phyloP scores from a whole-genome alignment of 1,140 invertebrate genomes.

The Paralvinella palmiformis region DNA sequence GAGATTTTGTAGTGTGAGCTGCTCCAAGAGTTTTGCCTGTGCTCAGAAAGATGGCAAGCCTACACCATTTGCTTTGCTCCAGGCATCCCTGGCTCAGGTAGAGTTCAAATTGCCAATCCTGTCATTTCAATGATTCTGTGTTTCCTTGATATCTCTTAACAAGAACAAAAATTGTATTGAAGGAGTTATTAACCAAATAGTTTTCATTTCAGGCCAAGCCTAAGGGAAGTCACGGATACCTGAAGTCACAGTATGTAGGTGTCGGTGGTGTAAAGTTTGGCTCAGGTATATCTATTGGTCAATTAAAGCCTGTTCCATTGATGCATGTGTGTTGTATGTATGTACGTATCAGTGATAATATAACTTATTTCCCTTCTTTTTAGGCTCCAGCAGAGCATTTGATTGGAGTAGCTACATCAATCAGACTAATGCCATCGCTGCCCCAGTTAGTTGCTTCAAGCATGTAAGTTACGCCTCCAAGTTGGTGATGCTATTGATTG shows the following conservation, averaged over 20 bases:
- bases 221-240: neutral
- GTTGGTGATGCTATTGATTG: no score
- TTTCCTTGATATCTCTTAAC: neutral
- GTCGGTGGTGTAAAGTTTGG: no score
- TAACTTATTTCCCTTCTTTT: neutral
- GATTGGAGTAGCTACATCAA: constrained; percentile 16
- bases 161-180: constrained; percentile 1
- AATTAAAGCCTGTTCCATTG: neutral
- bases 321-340: neutral
- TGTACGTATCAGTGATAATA: neutral
- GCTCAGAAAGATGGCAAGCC: constrained; percentile 7
- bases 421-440: constrained; percentile 1
- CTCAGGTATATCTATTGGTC: no score
- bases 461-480: constrained; percentile 18
- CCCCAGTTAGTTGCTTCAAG: constrained; percentile 16
- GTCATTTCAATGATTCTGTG: neutral
- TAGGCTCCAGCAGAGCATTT: constrained; percentile 9
- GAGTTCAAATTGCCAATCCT: neutral
- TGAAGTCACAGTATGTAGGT: neutral
- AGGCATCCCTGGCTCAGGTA: neutral
- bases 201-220: neutral
- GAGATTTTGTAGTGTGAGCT: constrained; percentile 13
- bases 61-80: neutral
- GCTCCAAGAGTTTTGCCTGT: constrained; percentile 5
- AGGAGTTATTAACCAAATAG: neutral